Percentiles rank a stretch among this genome's conserved stretches.
These are phyloP conservation scores for Eretmocerus hayati DNA, from an alignment of 2,888 invertebrate genomes.

Conservation along the genomic window DNA sequence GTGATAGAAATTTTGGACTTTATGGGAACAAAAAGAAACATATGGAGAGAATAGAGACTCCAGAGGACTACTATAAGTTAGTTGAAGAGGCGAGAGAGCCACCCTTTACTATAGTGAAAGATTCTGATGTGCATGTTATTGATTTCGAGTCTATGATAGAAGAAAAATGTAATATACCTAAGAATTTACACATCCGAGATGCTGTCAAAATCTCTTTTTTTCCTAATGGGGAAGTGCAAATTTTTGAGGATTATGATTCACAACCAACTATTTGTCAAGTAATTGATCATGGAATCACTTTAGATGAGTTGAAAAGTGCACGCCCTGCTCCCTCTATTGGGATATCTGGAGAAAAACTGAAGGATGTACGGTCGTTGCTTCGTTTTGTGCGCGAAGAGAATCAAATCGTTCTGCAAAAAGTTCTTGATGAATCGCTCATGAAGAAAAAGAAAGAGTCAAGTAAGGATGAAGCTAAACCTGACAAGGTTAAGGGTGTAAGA, in stretches of 20 bases:
- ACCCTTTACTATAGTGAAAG: slow-evolving; percentile 12
- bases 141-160: slow-evolving; percentile 5
- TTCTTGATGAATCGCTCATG: too few relatives aligned
- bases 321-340: slow-evolving; percentile 4
- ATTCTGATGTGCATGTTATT: slow-evolving; percentile 3
- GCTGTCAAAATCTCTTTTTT: slow-evolving; percentile 4
- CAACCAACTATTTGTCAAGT: too few relatives aligned
- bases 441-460: too few relatives aligned
- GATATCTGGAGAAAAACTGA: not conserved
- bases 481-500: too few relatives aligned
- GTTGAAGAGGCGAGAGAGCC: slow-evolving; percentile 11
- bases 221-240: too few relatives aligned
- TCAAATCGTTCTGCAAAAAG: too few relatives aligned
- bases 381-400: too few relatives aligned
- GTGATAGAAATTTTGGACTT: slow-evolving; percentile 20
- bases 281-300: not conserved
- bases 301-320: slow-evolving; percentile 5
- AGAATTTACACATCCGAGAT: slow-evolving; percentile 2
- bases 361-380: too few relatives aligned
- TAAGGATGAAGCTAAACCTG: too few relatives aligned
- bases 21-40: slow-evolving; percentile 15
- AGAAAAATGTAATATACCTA: not conserved
- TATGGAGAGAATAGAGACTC: slow-evolving; percentile 15
- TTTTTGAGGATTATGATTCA: not conserved
- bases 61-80: slow-evolving; percentile 12